Evolutionary conservation across 92 coral and sea anemone genomes (phyloP).

Genomic region (Metridium senile): DNA sequence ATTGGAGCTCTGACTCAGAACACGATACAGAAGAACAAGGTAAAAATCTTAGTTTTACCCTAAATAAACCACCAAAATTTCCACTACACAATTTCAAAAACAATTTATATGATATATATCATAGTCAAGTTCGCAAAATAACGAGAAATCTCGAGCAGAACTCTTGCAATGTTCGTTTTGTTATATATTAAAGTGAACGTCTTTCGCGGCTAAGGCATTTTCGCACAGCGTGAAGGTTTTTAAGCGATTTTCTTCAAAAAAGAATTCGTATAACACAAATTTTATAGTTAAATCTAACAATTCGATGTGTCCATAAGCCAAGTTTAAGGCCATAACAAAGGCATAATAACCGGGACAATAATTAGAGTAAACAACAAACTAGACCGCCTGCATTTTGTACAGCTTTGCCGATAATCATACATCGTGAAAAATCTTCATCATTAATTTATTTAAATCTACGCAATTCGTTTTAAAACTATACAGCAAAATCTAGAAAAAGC

Average conservation of each 20-base stretch:
- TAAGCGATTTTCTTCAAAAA: neutral
- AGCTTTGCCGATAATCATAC: neutral
- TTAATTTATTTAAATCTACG: neutral
- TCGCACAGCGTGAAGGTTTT: neutral
- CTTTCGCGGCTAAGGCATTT: no score
- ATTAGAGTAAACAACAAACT: no score
- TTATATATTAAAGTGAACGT: neutral
- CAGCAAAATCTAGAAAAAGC: no score
- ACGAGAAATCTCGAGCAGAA: neutral
- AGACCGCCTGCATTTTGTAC: no score
- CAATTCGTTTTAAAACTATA: neutral
- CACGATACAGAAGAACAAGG: slow-evolving; percentile 64
- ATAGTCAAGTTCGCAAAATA: neutral
- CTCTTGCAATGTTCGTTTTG: no score
- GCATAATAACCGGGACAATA: no score
- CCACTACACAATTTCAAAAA: no score
- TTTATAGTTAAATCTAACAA: no score
- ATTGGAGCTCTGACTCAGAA: slow-evolving; percentile 74
- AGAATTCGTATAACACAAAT: no score
- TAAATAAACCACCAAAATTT: neutral
- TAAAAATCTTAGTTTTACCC: slow-evolving; percentile 1
- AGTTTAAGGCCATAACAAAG: no score
- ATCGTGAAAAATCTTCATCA: neutral
- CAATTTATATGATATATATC: no score
- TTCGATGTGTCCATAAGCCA: no score